Base-by-base conservation (phyloP, 2,113 vertebrate species). In the Tretioscincus oriximinensis region DNA sequence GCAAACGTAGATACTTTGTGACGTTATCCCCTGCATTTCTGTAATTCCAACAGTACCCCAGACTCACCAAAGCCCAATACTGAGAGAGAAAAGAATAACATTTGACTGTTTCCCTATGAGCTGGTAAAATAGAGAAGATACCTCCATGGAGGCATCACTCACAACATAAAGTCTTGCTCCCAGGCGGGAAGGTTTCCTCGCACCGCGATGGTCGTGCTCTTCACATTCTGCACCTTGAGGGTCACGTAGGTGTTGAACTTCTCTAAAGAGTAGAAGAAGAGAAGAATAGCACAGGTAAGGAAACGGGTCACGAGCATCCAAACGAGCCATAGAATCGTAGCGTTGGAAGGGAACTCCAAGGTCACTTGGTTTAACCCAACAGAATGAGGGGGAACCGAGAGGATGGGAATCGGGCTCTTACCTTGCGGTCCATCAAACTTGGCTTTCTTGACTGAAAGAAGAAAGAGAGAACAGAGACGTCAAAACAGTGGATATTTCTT, bases 111-210 rank as follows among this genome's bases (percentile, higher is more conserved):
- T 51, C 9, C 49, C 49, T 11, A 14, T 2, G 12, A 51, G 49
- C 9, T 9, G 49, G 12, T 51, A 51, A 2, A 51, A 51, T 14
- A 51, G 49, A 9, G 49, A 51, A 14, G 49, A 14, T 9, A 51
- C 49, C 12, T 14, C 49, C 11, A 12, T 16, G 54, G 54, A 58
- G 16, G 64, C 1, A 26, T 16, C 54, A 98, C 98, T 99, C 92
- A 99, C 98, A 99, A 99, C 98, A 99, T 99, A 92, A 99, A 99
- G 91, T 99, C 98, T 91, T 99, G 98, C 90, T 99, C 98, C 98
- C 98, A 99, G 93, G 97, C 97, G 61, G 98, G 98, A 95, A 98
- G 95, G 93, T 95, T 97, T 86, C 98, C 98, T 1, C 98, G 95
- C 87, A 99, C 98, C 0, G 98, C 96, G 0, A 99, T 98, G 69